These are phyloP conservation scores for Spilarctia lutea DNA, from an alignment of 2,888 invertebrate species.

Conservation along the genomic window DNA sequence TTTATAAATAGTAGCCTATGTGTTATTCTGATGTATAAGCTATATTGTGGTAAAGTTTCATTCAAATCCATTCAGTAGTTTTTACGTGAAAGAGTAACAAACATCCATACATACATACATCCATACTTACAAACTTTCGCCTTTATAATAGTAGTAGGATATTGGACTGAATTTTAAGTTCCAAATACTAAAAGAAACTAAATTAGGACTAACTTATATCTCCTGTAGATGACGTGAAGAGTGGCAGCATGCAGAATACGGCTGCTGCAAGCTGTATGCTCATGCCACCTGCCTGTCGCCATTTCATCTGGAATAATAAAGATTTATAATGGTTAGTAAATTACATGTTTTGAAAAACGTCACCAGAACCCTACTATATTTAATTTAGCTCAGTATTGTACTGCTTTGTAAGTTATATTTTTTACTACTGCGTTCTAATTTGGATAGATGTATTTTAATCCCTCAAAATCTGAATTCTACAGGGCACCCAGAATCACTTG, in stretches of 20 bases:
- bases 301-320: slow-evolving; percentile 80
- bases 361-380: background rate
- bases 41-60: too few relatives aligned
- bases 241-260: slow-evolving; percentile 79
- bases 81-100: too few relatives aligned
- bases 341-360: background rate
- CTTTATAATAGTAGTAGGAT: too few relatives aligned
- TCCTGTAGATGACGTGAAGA: slow-evolving; percentile 82
- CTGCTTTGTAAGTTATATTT: background rate
- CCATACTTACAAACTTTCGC: too few relatives aligned
- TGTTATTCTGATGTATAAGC: too few relatives aligned
- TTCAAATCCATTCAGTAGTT: too few relatives aligned
- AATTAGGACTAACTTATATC: slow-evolving; percentile 74
- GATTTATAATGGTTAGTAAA: too few relatives aligned
- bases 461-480: background rate
- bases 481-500: background rate
- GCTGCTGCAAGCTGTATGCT: slow-evolving; percentile 79
- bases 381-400: background rate
- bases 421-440: background rate
- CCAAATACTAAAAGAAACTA: background rate
- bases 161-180: background rate
- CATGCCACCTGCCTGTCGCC: slow-evolving; percentile 79
- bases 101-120: too few relatives aligned
- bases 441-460: background rate
- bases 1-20: too few relatives aligned